phyloP scores from a whole-genome alignment of 1,140 invertebrate species.

The Platyscapa corneri region DNA sequence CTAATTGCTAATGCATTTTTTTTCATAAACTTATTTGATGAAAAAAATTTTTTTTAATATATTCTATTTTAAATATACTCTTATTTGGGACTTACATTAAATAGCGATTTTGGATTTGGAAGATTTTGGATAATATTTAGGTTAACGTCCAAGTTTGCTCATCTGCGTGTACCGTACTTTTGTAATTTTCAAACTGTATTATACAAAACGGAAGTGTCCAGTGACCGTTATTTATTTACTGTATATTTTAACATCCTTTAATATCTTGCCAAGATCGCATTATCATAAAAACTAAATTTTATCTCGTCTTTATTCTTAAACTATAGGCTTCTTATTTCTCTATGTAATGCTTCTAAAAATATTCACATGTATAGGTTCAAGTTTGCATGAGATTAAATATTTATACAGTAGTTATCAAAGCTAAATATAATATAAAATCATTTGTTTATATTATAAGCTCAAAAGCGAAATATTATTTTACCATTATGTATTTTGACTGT shows the following conservation, averaged over 20 bases:
- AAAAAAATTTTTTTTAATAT: background rate
- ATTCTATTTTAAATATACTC: background rate
- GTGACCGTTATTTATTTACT: conserved; percentile 25
- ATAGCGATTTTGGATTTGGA: background rate
- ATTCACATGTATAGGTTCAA: background rate
- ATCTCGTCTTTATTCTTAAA: background rate
- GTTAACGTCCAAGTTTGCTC: background rate
- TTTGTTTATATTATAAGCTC: too few relatives aligned
- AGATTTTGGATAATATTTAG: background rate
- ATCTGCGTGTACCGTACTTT: background rate
- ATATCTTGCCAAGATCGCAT: background rate
- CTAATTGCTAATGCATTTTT: background rate
- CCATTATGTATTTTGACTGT: too few relatives aligned
- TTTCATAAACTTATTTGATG: background rate
- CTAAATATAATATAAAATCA: too few relatives aligned
- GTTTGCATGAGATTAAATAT: background rate
- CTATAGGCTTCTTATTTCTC: background rate
- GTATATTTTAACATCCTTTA: background rate
- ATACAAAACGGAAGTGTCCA: background rate
- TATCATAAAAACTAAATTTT: background rate
- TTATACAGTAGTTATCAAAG: too few relatives aligned
- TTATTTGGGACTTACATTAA: background rate
- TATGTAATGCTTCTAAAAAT: background rate
- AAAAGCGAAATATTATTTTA: too few relatives aligned
- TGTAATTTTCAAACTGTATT: background rate